Base-by-base conservation (phyloP, 2,113 vertebrate species). In the Nymphicus hollandicus region DNA sequence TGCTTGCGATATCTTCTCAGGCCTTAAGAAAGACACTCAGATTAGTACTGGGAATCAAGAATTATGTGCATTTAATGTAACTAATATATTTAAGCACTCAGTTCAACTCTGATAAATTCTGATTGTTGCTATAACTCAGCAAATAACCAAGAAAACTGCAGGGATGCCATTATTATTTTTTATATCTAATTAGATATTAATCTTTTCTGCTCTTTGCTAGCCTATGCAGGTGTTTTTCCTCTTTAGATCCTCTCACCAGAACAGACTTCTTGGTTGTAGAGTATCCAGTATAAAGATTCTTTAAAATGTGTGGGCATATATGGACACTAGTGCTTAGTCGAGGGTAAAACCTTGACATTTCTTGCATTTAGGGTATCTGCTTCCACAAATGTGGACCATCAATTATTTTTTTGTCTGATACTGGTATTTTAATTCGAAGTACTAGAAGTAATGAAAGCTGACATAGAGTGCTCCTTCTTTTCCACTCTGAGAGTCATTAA, bases 291-390 rank as follows among this genome's bases (percentile, higher is more conserved):
- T n/a, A 43, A 66, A 47, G 27, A 13, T 56, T 24, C 13, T 20
- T 28, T 28, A 12, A 79, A 69, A 56, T 35, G 9, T 10, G 9
- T 3, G 3, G 12, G 31, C 31, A 49, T 0, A 0, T 29, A 35
- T 19, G 7, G 17, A 68, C 20, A 28, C 11, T 10, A 29, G 4
- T 17, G 7, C 37, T 79, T 80, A 64, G 55, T 31, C 2, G 4
- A 79, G 22, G 19, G 17, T 44, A 22, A 25, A 72, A 31, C 10
- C 19, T 17, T 28, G 72, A n/a, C 17, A 17, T 56, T 56, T 53
- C n/a, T 47, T n/a, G 28, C 17, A 25, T 44, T 35, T 35, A 58
- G 5, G 11, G 6, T 61, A 46, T 50, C 28, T 41, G 20, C 46
- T 87, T 68, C 12, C 22, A 17, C 33, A 63, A 37, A 78, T 22